phyloP scores from a whole-genome alignment of 2,113 vertebrate species.

The Tachuris rubrigastra region DNA sequence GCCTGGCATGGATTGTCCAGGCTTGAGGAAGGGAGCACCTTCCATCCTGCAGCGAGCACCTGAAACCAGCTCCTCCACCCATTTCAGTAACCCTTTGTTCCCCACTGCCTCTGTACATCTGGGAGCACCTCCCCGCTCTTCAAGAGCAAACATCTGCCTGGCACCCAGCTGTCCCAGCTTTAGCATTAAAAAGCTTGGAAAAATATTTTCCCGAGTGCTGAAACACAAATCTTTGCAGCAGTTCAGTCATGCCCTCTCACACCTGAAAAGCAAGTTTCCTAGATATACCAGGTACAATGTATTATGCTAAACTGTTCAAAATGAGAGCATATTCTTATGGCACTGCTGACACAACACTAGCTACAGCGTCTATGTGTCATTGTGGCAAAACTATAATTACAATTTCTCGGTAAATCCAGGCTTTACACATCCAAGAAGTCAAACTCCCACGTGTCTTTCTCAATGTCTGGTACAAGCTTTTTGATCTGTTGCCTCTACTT shows the following conservation, averaged over 20 bases:
- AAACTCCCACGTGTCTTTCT: constrained; percentile 50
- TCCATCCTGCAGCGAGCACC: fast-evolving
- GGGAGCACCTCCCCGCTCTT: background rate
- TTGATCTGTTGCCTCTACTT: constrained; percentile 43
- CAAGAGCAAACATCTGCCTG: background rate
- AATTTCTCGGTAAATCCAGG: constrained; percentile 30
- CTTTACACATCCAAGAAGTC: constrained; percentile 44
- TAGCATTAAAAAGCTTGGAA: background rate
- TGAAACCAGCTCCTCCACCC: background rate
- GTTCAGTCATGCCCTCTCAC: background rate
- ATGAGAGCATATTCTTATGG: constrained; percentile 19
- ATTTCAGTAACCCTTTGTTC: background rate
- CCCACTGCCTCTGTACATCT: fast-evolving
- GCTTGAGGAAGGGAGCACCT: background rate
- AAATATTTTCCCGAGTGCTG: background rate
- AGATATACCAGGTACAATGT: background rate
- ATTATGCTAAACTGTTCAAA: constrained; percentile 22
- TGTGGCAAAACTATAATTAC: constrained; percentile 61
- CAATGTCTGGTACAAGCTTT: constrained; percentile 19
- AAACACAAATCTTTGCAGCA: background rate
- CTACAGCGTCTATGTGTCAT: constrained; percentile 12
- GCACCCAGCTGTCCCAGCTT: background rate
- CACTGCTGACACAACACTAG: constrained; percentile 53
- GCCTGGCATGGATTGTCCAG: fast-evolving
- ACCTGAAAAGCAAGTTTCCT: constrained; percentile 34